Percentiles rank a stretch among this genome's conserved stretches.
Conservation (phyloP, 2,797 vertebrate species). For the Pseudochromis fuscus region DNA sequence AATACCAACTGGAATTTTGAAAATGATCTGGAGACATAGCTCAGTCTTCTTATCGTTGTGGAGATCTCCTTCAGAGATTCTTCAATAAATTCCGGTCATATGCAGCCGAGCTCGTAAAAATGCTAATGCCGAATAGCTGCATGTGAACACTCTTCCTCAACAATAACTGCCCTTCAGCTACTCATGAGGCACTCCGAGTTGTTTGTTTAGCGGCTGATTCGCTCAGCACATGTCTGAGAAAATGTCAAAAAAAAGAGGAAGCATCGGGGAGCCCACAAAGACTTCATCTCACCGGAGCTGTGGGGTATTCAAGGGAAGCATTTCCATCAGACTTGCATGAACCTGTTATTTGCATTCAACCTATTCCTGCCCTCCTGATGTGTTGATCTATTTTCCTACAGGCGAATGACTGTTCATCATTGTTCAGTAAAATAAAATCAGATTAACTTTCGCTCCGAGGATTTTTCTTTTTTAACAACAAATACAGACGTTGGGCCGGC, state of each 20-base stretch:
- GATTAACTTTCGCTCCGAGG: conserved; percentile 19
- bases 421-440: background rate
- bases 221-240: conserved; percentile 22
- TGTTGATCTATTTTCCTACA: conserved; percentile 22
- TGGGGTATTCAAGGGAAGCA: conserved; percentile 32
- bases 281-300: conserved; percentile 40
- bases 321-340: conserved; percentile 54
- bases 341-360: conserved; percentile 55
- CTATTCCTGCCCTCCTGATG: conserved; percentile 35
- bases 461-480: conserved; percentile 10
- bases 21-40: too few species aligned
- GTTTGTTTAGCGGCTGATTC: conserved; percentile 31
- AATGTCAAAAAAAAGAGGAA: conserved; percentile 24
- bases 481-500: conserved; percentile 3
- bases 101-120: background rate
- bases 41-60: too few species aligned
- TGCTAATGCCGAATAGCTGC: background rate
- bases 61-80: background rate
- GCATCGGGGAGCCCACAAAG: background rate
- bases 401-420: conserved; percentile 29
- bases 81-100: background rate
- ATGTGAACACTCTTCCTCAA: background rate
- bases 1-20: background rate
- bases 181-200: background rate
- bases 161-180: conserved; percentile 15